Evolutionary conservation across 2,797 vertebrate genomes (phyloP), one percentile per base, ranked within the genome.

Genomic region (Rhinichthys osculus): DNA sequence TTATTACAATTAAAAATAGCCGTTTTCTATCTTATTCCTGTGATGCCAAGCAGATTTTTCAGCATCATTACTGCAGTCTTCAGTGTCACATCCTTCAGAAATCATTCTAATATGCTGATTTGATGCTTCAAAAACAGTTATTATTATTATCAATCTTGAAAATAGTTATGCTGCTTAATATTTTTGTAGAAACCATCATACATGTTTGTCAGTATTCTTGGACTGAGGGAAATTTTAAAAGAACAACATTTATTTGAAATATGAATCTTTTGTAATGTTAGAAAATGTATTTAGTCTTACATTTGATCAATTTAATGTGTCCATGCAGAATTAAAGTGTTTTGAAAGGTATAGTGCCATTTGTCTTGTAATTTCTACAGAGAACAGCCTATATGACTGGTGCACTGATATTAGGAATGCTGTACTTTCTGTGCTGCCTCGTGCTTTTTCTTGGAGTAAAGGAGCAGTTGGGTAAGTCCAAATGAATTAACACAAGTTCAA

Each of bases 371-470:
- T 89, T 89, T 50, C 52, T 66, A 42, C 88, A 94, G 94, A 90
- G 89, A 66, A 91, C 52, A 72, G 92, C 92, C 3, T 94, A 94
- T 16, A 1, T 90, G 74, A 62, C 78, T 27, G 90, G 91, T 27
- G 92, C 94, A 8, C 21, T 93, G 59, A 59, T 92, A 27, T 85
- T 94, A n/a, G 89, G 88, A 9, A 73, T 66, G 0, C 67, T 93
- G 50, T 93, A 92, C 83, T 90, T 93, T 76, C 40, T 94, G 13
- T 92, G 91, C 78, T 92, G 91, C 38, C 82, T 92, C 38, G 67
- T 93, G 33, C 89, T 94, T 4, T 81, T 93, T 79, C 70, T 93
- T 7, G 94, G 93, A 23, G 92, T 95, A 71, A 94, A 91, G 84
- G 94, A 94, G 77, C 89, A 92, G 72, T 62, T 91, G 19, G 89